Evolutionary conservation across 2,113 vertebrate genomes (phyloP), one percentile per base, ranked within the genome.

Genomic region (Tychaedon coryphoeus): DNA sequence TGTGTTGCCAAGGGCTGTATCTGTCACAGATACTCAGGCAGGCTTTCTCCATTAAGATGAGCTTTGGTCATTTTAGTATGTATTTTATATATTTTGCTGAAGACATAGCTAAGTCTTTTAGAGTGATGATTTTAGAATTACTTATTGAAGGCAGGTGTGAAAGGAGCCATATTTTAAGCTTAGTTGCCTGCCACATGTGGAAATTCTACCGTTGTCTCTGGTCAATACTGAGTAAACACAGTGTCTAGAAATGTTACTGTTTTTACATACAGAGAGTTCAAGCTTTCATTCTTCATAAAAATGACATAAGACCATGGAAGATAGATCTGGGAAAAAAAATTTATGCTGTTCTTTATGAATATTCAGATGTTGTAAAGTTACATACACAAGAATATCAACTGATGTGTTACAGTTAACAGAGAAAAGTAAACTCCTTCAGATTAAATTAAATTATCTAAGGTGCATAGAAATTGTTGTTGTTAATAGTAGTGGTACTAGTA

Each of bases 181-280:
- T 11, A 57, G n/a, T 28, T 42, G 1, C 7, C 56, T 66, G 28
- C 1, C 22, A 67, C 29, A 6, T 2, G 2, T 56, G 17, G 10
- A 75, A 92, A 64, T 45, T 53, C 12, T 90, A 29, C 14, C 6
- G 24, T 23, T 53, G 17, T 53, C 24, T 65, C 77, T 80, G 16
- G 34, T 86, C 28, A 64, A 38, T 3, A 3, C 2, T 34, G n/a
- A 31, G 36, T 61, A 83, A 79, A 73, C 13, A 4, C 7, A 57
- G 11, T 26, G 8, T 11, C 12, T 62, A 42, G 23, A 77, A 83
- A 53, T 47, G 31, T 5, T 34, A 9, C 2, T 90, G 25, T 4
- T 88, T 53, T 58, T 28, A 66, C 34, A 43, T 24, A 43, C 6
- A 45, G 20, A 79, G 6, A 8, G 8, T 47, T 82, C 25, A 57